Evolutionary conservation across 2,888 invertebrate genomes (phyloP), one percentile per base, ranked within the genome.

Genomic region (Drosophila suboccidentalis): DNA sequence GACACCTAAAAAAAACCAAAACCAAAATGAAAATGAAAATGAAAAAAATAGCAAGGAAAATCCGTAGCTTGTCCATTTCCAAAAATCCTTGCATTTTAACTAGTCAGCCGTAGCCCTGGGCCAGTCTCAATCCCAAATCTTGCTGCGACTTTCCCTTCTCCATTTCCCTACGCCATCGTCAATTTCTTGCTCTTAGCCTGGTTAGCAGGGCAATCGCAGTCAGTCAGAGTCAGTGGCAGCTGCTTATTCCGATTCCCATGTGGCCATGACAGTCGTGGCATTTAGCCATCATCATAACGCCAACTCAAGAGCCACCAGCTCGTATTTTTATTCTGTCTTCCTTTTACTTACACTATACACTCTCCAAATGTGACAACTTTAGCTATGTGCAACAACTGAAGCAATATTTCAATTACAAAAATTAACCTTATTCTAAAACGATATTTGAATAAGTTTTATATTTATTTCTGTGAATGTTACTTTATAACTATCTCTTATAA

Each of bases 281-380:
- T 86, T 86, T 86, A 90, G 89, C 82, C 84, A 86, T 85, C 84
- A 88, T 89, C 83, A 89, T 89, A 87, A 78, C 75, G 77, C 83
- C 76, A 73, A 68, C 69, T 53, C 75, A 68, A 78, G 75, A 53
- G 41, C 39, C 67, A 78, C 49, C 66, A 73, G 51, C 60, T 78
- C 78, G 51, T 13, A 57, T 67, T 66, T 57, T 60, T 47, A 41
- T 9, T 51, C 43, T 43, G 32, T 46, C 32, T 50, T 39, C 32
- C 36, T 63, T 61, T 26, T 39, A 32, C 51, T 51, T 15, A 66
- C 44, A 43, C 19, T 29, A 47, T 62, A 44, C 60, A 22, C 57
- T 65, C 8, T 22, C 11, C 6, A 8, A 2, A 1, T 10, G 1
- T 6, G 11, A 9, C 3, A 4, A 26, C 3, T 22, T 57, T 44